Base-by-base conservation (phyloP, 2,888 invertebrate species). In the Mycogona germanica region DNA sequence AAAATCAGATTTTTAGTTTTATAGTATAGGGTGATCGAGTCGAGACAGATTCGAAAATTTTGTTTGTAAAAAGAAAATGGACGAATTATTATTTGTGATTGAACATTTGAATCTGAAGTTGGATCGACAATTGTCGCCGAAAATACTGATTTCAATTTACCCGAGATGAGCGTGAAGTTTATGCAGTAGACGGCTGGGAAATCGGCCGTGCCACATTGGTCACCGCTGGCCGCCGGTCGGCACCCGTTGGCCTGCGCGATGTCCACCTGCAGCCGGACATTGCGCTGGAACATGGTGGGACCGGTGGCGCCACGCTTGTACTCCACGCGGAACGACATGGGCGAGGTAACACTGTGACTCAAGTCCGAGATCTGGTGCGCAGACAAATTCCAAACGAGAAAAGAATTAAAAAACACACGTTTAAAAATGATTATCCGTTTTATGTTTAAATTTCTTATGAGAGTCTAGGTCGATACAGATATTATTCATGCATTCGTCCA, bases 241-340 rank as follows among this genome's bases (percentile, higher is more conserved):
- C 51, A 54, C 28, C 63, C 79, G 81, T 25, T 80, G 57, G 71
- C 69, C 51, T 69, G 66, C 44, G 70, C 67, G 57, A 72, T 70
- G 63, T 72, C 70, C 53, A 70, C 70, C 78, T 96, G 95, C 74
- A 96, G 93, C 60, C 93, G 77, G 26, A 96, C 93, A 72, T 95
- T 95, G 61, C 96, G 75, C 66, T 95, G 92, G 70, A 96, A 95
- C 87, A 96, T 91, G 58, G 89, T 89, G 23, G 92, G 88, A 52
- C 91, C 92, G 60, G 92, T 87, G 4, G 70, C 66, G 21, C 87
- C 92, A 47, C 97, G 76, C 68, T 93, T 91, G 74, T 97, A 98
- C 70, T 98, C 97, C 55, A 97, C 96, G 52, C 92, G 80, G 74
- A 98, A 98, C 35, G 95, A 93, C 79, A 93, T 93, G 47, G 97